A percentile compares a stretch with the other conserved stretches of the same genome.
Evolutionary conservation across 2,113 vertebrate species (phyloP).

Genomic region (Calidris pugnax): DNA sequence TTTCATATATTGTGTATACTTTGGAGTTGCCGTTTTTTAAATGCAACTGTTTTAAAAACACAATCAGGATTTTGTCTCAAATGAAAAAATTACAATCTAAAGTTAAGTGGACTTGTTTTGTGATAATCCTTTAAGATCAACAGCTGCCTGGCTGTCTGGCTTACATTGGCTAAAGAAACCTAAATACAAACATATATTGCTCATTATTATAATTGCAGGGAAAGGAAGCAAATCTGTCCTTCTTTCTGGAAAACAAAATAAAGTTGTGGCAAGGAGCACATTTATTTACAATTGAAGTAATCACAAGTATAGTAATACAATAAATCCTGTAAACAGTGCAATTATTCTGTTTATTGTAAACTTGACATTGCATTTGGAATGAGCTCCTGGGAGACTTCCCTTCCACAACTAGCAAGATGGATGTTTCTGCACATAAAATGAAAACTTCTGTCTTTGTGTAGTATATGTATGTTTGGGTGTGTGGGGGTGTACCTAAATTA

Average conservation of each 20-base stretch:
- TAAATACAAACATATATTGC: constrained; percentile 40
- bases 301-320: constrained; percentile 43
- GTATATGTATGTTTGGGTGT: not conserved
- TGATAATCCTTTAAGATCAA: constrained; percentile 63
- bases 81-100: constrained; percentile 43
- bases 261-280: not conserved
- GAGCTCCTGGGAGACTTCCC: not conserved
- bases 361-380: constrained; percentile 31
- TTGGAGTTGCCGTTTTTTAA: not conserved
- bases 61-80: constrained; percentile 31
- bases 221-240: constrained; percentile 38
- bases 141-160: constrained; percentile 47
- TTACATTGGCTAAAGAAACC: constrained; percentile 54
- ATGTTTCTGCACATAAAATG: constrained; percentile 8
- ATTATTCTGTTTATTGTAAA: constrained; percentile 65
- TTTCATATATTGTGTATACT: not conserved
- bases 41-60: constrained; percentile 33
- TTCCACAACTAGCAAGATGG: not conserved
- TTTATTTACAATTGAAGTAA: constrained; percentile 55
- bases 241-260: constrained; percentile 46
- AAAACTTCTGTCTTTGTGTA: not conserved
- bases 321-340: constrained; percentile 22
- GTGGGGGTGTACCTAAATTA: not conserved
- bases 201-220: constrained; percentile 7
- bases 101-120: constrained; percentile 32